Conservation (phyloP, 2,113 vertebrate genomes). For the Phyllopteryx taeniolatus region DNA sequence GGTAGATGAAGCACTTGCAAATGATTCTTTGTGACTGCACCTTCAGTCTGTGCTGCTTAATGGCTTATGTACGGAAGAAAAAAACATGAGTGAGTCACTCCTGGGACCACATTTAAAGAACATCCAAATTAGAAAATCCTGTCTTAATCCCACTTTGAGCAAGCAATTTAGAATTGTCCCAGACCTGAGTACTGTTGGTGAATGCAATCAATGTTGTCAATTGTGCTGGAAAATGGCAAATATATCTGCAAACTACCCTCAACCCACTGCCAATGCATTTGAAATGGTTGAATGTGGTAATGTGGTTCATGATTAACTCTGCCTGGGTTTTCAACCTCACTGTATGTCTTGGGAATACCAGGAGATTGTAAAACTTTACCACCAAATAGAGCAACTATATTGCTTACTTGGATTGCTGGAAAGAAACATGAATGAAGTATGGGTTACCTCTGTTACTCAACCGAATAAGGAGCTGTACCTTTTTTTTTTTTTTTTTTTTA, state of each 20-base stretch:
- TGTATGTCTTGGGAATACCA: neutral
- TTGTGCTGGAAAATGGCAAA: constrained; percentile 6
- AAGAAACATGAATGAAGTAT: neutral
- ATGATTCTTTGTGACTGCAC: constrained; percentile 40
- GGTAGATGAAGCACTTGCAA: constrained; percentile 37
- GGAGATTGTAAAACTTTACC: neutral
- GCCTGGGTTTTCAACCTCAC: neutral
- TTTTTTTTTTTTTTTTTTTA: too few species aligned
- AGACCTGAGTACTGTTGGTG: constrained; percentile 16
- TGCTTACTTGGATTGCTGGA: neutral
- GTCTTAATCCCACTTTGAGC: constrained; percentile 54
- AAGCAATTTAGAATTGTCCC: constrained; percentile 47
- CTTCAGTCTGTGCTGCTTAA: constrained; percentile 49
- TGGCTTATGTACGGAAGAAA: constrained; percentile 44
- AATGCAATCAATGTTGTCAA: constrained; percentile 11
- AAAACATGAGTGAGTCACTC: constrained; percentile 49
- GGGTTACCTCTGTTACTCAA: neutral
- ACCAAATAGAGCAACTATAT: neutral
- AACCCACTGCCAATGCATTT: constrained; percentile 15
- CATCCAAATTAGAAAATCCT: constrained; percentile 50
- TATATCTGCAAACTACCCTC: constrained; percentile 17
- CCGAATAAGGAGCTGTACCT: too few species aligned
- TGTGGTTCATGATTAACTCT: constrained; percentile 12
- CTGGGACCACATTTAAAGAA: constrained; percentile 44
- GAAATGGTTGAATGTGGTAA: constrained; percentile 22